Evolutionary conservation across 2,113 vertebrate species (phyloP), one percentile per base, ranked within the genome.

Genomic region (Copsychus sechellarum): DNA sequence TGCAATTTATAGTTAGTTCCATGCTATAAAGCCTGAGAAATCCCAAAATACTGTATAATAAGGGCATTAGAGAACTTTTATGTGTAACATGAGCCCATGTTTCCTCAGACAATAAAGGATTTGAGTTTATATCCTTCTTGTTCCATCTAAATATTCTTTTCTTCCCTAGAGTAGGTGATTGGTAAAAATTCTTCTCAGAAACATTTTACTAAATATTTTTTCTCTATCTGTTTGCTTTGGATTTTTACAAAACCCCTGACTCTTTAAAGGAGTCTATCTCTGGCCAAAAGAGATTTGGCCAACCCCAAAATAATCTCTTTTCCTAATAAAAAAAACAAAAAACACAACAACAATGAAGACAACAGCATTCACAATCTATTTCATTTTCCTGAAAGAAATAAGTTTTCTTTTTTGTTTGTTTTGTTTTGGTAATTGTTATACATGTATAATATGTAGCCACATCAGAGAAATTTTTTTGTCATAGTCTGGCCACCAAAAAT

Each of bases 1-100:
- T 43, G 42, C 23, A 93, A 81, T 92, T 92, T 93, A 81, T 88
- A 88, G 62, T 56, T 56, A 90, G 45, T 70, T 91, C 36, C 42
- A 42, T 48, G 18, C 25, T 33, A 77, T 81, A 70, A 96, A 91
- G 38, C 56, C 47, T 1, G 1, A 85, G 57, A 95, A 93, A 54
- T 90, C 88, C 43, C 78, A 7, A 85, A 92, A 79, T 79, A 94
- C 70, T 15, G 4, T 54, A 47, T 33, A 71, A 66, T 47, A 74
- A 36, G 10, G 26, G 14, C 34, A 95, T 92, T 88, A 71, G n/a
- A 92, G 70, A 82, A 85, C 29, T 51, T 93, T 90, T 60, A 91
- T 89, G 31, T 65, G 45, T 48, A 89, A 86, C 56, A 50, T 42
- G 64, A 89, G 77, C 31, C 50, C 42, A 28, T 53, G 38, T 57